phyloP scores from a whole-genome alignment of 2,113 vertebrate genomes.

The Vidua macroura region DNA sequence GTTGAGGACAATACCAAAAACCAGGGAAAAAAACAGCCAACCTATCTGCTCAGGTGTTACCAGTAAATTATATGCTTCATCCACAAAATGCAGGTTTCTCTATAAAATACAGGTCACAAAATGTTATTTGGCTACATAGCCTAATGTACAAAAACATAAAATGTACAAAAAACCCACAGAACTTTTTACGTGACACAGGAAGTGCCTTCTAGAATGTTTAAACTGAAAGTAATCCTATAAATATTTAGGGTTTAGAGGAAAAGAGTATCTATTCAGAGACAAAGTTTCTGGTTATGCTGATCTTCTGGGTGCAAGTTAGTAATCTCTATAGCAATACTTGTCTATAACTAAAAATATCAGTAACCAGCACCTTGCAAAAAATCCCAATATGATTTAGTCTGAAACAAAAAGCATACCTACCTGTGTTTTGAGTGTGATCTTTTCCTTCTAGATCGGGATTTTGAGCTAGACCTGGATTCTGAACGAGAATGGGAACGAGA shows the following conservation, averaged over 20 bases:
- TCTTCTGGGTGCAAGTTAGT: background rate
- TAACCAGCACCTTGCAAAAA: background rate
- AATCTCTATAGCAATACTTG: background rate
- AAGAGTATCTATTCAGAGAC: background rate
- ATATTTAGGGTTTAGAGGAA: background rate
- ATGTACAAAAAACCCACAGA: background rate
- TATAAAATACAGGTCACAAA: background rate
- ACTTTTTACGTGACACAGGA: background rate
- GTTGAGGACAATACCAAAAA: background rate
- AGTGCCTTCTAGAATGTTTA: no score
- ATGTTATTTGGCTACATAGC: background rate
- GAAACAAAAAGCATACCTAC: constrained; percentile 63
- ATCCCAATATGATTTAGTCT: background rate
- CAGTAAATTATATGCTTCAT: background rate
- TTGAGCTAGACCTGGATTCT: constrained; percentile 83
- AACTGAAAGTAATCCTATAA: background rate
- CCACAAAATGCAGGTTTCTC: background rate
- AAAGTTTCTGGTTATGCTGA: background rate
- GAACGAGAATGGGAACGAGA: constrained; percentile 83
- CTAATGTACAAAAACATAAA: background rate
- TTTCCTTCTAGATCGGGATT: constrained; percentile 82
- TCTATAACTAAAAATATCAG: background rate
- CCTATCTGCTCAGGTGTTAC: background rate
- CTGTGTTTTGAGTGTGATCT: constrained; percentile 89
- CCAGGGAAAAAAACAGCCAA: background rate